Evolutionary conservation across 2,797 vertebrate genomes (phyloP), one percentile per base, ranked within the genome.

Genomic region (Limnodromus scolopaceus): DNA sequence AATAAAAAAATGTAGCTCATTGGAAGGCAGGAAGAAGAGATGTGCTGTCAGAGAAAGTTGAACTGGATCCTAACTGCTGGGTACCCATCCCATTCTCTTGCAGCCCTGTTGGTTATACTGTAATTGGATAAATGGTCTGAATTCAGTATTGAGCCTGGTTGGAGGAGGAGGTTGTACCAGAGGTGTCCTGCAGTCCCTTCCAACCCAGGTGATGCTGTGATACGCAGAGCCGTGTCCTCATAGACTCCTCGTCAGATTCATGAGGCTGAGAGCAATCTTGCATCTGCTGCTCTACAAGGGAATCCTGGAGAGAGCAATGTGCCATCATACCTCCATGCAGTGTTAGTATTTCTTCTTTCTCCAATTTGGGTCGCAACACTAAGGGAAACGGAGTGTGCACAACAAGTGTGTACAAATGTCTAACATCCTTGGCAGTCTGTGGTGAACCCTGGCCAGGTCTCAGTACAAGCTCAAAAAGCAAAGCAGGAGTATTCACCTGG

Each of bases 21-120:
- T 71, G 34, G 64, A 68, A 85, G 69, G 60, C 75, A 92, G 60
- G 41, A 51, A 88, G 23, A n/a, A 66, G 38, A 79, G 38, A 36
- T 10, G 20, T 36, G 41, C 39, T 77, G n/a, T 60, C 28, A 36
- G 39, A 55, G 43, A 48, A 89, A 60, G 61, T 3, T 61, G 60
- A 78, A 46, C 38, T 30, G 34, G 4, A 43, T 68, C 68, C 19
- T 28, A 57, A 1, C 49, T 48, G 45, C 28, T 76, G 51, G 17
- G 6, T 11, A 14, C 4, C 4, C n/a, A 11, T 10, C n/a, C 36
- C 25, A 11, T 55, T 45, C 82, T 79, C 63, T 43, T 84, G 20
- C 58, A 70, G 34, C 10, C 16, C 32, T 20, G 6, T 3, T 91
- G 28, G 24, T 64, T 76, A 15, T 10, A 11, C 2, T 25, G 2